A percentile compares a stretch with the other conserved stretches of the same genome.
These are phyloP conservation scores for Eilema depressum DNA, from an alignment of 2,888 invertebrate genomes.

Conservation along the genomic window DNA sequence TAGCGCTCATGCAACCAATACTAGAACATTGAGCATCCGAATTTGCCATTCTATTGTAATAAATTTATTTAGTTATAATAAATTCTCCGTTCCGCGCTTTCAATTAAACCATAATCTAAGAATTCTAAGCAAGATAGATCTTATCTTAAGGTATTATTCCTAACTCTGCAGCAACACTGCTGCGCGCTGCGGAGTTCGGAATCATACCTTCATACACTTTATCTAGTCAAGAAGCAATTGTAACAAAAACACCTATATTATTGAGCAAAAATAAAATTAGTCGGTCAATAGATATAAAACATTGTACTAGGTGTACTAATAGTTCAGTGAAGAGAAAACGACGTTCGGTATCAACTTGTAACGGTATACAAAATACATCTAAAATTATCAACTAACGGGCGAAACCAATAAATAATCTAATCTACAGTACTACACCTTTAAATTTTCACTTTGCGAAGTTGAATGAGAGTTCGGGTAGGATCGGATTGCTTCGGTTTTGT, in stretches of 20 bases:
- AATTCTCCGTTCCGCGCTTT: slow-evolving; percentile 25
- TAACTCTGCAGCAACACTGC: too few relatives aligned
- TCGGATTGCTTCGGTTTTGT: neutral
- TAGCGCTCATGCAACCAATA: neutral
- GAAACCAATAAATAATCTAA: slow-evolving; percentile 14
- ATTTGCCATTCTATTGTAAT: neutral
- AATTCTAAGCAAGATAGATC: neutral
- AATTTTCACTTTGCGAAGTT: neutral
- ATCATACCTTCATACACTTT: too few relatives aligned
- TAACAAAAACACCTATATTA: slow-evolving; percentile 29
- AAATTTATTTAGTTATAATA: neutral
- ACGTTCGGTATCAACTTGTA: slow-evolving; percentile 45
- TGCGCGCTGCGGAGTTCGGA: too few relatives aligned
- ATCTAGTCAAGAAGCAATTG: slow-evolving; percentile 39
- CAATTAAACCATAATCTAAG: slow-evolving; percentile 37
- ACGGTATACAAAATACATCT: slow-evolving; percentile 46
- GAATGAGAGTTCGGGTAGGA: too few relatives aligned
- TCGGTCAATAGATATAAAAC: slow-evolving; percentile 27
- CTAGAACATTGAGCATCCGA: neutral
- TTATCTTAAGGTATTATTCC: too few relatives aligned
- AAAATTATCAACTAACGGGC: slow-evolving; percentile 35
- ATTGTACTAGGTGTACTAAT: slow-evolving; percentile 34
- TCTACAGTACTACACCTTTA: neutral
- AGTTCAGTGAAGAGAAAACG: slow-evolving; percentile 60
- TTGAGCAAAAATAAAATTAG: slow-evolving; percentile 54